Evolutionary conservation across 2,888 invertebrate species (phyloP), one percentile per base, ranked within the genome.

Genomic region (Nomada flava): DNA sequence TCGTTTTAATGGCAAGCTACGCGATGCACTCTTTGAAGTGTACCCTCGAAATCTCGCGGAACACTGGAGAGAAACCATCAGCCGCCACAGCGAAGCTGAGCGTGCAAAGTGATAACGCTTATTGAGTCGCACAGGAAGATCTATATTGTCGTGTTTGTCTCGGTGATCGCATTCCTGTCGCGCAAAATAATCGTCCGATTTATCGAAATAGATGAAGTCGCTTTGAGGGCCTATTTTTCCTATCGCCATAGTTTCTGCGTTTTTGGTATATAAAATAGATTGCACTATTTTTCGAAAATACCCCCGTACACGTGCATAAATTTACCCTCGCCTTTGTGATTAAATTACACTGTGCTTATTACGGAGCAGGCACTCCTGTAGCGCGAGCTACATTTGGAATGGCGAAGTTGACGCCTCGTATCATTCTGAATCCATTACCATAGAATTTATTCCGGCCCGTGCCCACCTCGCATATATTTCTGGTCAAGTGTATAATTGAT

Each of bases 21-120:
- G 29, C 44, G 42, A 74, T 47, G 76, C 50, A 60, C 53, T 71
- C 57, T 62, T 29, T 26, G 26, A 70, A 29, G 60, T 55, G 75
- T 23, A 81, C 79, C 84, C 52, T 20, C 74, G 76, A 76, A 82
- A 71, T 71, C 69, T 64, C 7, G 53, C 44, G 44, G 67, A 69
- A 73, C 60, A 68, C 65, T 68, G 29, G 23, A 69, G 65, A 18
- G 73, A 70, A 70, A 76, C 83, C 82, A 83, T 82, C 82, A 83
- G 83, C 47, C 55, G 63, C 47, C 76, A 73, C 76, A 65, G 82
- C 82, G 75, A 72, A 82, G 81, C 71, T 70, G 67, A 81, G 44
- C 67, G 69, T 65, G 59, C 26, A 42, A 81, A 79, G 74, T 63
- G 52, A 44, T 64, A 26, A 68, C 68, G 50, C 68, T 36, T 74